These are phyloP conservation scores for Leguminivora glycinivorella DNA, from an alignment of 1,140 invertebrate genomes.

Conservation along the genomic window DNA sequence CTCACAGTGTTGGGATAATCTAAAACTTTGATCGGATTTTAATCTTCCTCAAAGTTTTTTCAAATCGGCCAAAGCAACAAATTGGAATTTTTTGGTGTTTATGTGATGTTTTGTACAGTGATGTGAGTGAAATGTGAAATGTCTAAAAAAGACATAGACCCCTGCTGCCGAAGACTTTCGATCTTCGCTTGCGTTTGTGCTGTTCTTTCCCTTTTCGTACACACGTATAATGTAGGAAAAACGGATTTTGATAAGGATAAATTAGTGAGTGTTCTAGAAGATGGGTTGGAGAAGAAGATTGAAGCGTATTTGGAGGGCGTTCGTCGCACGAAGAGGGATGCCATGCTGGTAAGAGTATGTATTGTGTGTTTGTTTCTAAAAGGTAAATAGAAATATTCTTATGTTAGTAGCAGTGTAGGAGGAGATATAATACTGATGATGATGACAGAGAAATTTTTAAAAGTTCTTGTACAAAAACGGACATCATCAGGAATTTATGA, in stretches of 20 bases:
- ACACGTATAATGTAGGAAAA: constrained; percentile 50
- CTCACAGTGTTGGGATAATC: too few species aligned
- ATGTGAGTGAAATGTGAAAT: constrained; percentile 35
- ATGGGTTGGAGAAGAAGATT: constrained; percentile 55
- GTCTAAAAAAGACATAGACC: constrained; percentile 38
- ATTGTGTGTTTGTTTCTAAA: constrained; percentile 23
- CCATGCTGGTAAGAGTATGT: constrained; percentile 59
- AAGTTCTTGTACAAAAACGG: too few species aligned
- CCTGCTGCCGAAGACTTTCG: constrained; percentile 56
- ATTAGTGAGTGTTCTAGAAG: constrained; percentile 48
- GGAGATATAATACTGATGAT: not conserved
- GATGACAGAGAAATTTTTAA: too few species aligned
- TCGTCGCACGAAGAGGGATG: constrained; percentile 59
- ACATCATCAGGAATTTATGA: too few species aligned
- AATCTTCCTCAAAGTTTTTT: not conserved
- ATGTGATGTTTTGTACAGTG: not conserved
- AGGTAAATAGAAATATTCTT: not conserved
- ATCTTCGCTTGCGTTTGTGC: constrained; percentile 63
- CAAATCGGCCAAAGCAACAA: not conserved
- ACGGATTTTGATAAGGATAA: constrained; percentile 40
- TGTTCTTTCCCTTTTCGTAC: constrained; percentile 58
- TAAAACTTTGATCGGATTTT: too few species aligned
- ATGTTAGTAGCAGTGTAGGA: not conserved
- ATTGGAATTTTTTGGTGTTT: constrained; percentile 26
- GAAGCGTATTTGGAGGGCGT: constrained; percentile 49